Conservation (phyloP, 1,140 invertebrate genomes). For the Thaumetopoea pityocampa region DNA sequence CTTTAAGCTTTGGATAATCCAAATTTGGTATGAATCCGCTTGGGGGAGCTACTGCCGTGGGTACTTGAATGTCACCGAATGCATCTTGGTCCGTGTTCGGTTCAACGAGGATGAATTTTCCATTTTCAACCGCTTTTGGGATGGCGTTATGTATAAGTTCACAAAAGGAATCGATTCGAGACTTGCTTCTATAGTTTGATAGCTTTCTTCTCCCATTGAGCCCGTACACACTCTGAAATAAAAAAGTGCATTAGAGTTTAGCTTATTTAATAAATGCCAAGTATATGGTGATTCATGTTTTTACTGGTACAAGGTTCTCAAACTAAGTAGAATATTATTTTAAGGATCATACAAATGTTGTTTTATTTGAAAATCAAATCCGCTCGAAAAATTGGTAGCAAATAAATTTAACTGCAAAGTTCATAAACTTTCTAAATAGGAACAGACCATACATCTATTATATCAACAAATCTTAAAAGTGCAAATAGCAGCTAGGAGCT, state of each 20-base stretch:
- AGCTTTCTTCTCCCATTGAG: neutral
- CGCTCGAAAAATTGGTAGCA: no score
- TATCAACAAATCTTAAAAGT: no score
- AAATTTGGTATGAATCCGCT: conserved; percentile 41
- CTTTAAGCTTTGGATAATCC: conserved; percentile 31
- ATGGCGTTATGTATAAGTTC: conserved; percentile 52
- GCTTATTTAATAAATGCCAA: no score
- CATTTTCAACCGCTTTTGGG: conserved; percentile 50
- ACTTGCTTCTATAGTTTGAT: conserved; percentile 3
- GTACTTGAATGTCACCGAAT: conserved; percentile 36
- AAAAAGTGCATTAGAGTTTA: neutral
- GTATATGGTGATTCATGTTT: no score
- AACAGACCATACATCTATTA: no score
- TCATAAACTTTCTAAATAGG: no score
- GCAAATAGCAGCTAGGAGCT: no score
- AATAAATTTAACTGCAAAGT: no score
- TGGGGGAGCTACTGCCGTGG: conserved; percentile 42
- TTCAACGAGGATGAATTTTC: conserved; percentile 42
- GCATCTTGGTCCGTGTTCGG: conserved; percentile 38
- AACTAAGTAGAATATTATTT: no score
- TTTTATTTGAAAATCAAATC: no score
- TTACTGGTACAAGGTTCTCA: no score
- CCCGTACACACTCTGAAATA: neutral
- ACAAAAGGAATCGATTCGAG: conserved; percentile 44
- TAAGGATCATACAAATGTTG: no score